A percentile compares a stretch with the other conserved stretches of the same genome.
Evolutionary conservation across 2,113 vertebrate genomes (phyloP).

Genomic region (Calyptomena viridis): DNA sequence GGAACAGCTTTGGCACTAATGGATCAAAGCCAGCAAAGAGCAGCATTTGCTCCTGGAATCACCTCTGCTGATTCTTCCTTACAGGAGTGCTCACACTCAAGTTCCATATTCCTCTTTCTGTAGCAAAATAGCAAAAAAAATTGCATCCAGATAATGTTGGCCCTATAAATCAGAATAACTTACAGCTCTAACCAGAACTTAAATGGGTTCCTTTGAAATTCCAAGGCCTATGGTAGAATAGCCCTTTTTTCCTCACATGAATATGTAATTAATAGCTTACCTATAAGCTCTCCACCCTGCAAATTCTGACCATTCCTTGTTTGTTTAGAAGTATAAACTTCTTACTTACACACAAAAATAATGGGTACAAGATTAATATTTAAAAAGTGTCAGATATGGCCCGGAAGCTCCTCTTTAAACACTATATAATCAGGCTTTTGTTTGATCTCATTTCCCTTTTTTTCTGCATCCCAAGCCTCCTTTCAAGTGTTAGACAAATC

Average conservation of each 20-base stretch:
- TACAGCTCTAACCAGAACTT: not conserved
- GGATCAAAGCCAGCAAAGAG: not conserved
- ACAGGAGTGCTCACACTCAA: not conserved
- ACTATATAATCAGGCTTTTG: not conserved
- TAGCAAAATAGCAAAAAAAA: not conserved
- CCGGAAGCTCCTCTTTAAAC: not conserved
- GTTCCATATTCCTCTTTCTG: not conserved
- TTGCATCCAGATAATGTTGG: not conserved
- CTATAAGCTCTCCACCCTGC: not conserved
- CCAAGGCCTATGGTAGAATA: not conserved
- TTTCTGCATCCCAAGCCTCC: not conserved
- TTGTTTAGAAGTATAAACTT: not conserved
- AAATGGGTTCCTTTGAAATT: not conserved
- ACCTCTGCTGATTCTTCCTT: not conserved
- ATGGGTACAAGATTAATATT: not conserved
- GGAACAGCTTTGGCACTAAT: not conserved
- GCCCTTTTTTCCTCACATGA: not conserved
- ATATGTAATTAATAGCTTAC: not conserved
- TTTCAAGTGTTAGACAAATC: constrained; percentile 62
- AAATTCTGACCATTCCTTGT: not conserved
- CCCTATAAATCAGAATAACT: not conserved
- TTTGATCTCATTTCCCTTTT: constrained; percentile 27
- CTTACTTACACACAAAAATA: not conserved
- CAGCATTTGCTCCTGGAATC: not conserved
- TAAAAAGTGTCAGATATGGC: not conserved